A percentile compares a stretch with the other conserved stretches of the same genome.
These are phyloP conservation scores for Linnaemya vulpina DNA, from an alignment of 2,888 invertebrate genomes.

Conservation along the genomic window DNA sequence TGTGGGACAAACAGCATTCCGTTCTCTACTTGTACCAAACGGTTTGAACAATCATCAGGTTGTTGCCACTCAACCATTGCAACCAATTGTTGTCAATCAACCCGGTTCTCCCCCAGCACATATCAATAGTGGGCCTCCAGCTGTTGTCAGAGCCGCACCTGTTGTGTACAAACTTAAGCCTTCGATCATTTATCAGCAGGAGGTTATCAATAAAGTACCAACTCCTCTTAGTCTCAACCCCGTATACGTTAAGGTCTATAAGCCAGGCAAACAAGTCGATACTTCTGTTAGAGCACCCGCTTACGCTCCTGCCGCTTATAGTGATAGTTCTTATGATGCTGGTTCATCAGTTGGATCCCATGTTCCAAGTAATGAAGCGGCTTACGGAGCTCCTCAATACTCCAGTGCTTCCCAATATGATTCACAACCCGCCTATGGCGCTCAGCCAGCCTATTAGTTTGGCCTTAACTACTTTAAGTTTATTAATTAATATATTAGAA, in stretches of 20 bases:
- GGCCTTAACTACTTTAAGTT: constrained; percentile 15
- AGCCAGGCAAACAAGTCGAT: constrained; percentile 81
- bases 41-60: constrained; percentile 79
- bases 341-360: constrained; percentile 61
- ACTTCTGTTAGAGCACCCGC: constrained; percentile 77
- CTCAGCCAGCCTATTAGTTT: constrained; percentile 42
- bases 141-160: constrained; percentile 80
- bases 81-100: constrained; percentile 80
- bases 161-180: constrained; percentile 82
- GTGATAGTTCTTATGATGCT: constrained; percentile 31
- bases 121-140: constrained; percentile 80
- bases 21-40: constrained; percentile 79
- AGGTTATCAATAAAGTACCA: constrained; percentile 81
- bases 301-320: constrained; percentile 73
- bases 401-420: constrained; percentile 66
- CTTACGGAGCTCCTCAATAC: constrained; percentile 71
- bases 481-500: constrained; percentile 24
- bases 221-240: constrained; percentile 81
- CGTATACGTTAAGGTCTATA: constrained; percentile 82
- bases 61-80: constrained; percentile 79
- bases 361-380: constrained; percentile 33
- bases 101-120: constrained; percentile 79
- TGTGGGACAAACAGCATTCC: constrained; percentile 79
- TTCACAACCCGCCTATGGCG: constrained; percentile 59
- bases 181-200: constrained; percentile 81